Conservation (phyloP, 23 tunicate genomes). For the Phallusia fumigata region DNA sequence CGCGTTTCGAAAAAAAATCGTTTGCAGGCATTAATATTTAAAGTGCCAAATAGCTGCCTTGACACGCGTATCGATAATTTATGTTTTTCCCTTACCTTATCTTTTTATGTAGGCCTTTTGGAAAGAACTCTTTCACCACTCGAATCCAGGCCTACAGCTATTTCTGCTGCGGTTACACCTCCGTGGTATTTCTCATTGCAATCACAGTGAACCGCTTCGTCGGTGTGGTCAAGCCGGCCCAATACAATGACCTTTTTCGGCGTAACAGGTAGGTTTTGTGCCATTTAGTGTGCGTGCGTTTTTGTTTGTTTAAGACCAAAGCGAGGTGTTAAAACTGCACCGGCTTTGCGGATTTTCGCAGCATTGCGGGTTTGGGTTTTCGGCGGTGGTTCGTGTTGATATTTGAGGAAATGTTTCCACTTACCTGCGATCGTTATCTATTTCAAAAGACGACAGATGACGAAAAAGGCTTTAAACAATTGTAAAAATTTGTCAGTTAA, state of each 20-base stretch:
- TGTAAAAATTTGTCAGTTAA: too few species aligned
- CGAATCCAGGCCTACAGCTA: conserved; percentile 85
- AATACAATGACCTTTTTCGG: conserved; percentile 36
- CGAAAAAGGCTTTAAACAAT: too few species aligned
- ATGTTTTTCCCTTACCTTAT: background rate
- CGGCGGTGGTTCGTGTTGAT: too few species aligned
- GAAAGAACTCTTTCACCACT: conserved; percentile 60
- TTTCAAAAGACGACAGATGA: too few species aligned
- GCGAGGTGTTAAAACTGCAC: too few species aligned
- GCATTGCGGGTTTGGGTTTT: too few species aligned
- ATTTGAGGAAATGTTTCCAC: too few species aligned
- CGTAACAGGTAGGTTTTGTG: conserved; percentile 41
- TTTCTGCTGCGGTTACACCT: conserved; percentile 94
- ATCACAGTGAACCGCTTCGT: conserved; percentile 91
- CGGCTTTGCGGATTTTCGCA: too few species aligned
- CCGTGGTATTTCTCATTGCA: conserved; percentile 82
- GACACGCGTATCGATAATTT: background rate
- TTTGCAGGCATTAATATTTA: background rate
- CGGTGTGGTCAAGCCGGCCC: conserved; percentile 69
- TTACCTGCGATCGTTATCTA: too few species aligned
- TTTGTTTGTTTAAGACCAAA: too few species aligned
- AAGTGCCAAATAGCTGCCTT: background rate
- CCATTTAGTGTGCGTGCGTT: too few species aligned
- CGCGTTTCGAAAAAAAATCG: too few species aligned
- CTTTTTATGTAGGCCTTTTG: conserved; percentile 72